A percentile compares a stretch with the other conserved stretches of the same genome.
Conservation (phyloP, 1,140 invertebrate genomes). For the Palaemon carinicauda region DNA sequence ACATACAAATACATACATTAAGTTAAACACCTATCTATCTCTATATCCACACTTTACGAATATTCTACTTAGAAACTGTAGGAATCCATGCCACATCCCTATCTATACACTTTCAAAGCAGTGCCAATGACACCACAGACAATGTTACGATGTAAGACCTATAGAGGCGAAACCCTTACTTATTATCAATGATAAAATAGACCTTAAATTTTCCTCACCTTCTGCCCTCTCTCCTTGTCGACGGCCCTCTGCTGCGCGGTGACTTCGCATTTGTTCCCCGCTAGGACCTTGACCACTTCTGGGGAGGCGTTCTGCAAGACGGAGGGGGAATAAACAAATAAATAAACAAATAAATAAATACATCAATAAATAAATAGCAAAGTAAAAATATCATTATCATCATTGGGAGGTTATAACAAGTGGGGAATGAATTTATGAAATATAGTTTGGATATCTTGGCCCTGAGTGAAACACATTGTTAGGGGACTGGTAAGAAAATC, state of each 20-base stretch:
- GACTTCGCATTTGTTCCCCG: conserved; percentile 85
- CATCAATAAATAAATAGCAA: neutral
- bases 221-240: conserved; percentile 79
- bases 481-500: too few relatives aligned
- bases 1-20: too few relatives aligned
- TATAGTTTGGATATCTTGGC: too few relatives aligned
- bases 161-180: neutral
- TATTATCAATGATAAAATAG: neutral
- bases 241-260: conserved; percentile 75
- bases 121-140: neutral
- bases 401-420: too few relatives aligned
- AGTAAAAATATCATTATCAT: too few relatives aligned
- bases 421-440: too few relatives aligned
- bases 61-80: too few relatives aligned
- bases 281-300: conserved; percentile 83
- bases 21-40: neutral
- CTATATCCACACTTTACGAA: neutral
- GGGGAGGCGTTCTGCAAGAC: conserved; percentile 80
- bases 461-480: too few relatives aligned
- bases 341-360: conserved; percentile 28
- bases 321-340: neutral
- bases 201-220: conserved; percentile 68
- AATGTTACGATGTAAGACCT: too few relatives aligned
- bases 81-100: neutral
- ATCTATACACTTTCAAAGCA: too few relatives aligned